Percentiles rank a stretch among this genome's conserved stretches.
phyloP scores from a whole-genome alignment of 37 sponge, comb jelly and placozoan genomes.

The Cladorhizidae sp. region DNA sequence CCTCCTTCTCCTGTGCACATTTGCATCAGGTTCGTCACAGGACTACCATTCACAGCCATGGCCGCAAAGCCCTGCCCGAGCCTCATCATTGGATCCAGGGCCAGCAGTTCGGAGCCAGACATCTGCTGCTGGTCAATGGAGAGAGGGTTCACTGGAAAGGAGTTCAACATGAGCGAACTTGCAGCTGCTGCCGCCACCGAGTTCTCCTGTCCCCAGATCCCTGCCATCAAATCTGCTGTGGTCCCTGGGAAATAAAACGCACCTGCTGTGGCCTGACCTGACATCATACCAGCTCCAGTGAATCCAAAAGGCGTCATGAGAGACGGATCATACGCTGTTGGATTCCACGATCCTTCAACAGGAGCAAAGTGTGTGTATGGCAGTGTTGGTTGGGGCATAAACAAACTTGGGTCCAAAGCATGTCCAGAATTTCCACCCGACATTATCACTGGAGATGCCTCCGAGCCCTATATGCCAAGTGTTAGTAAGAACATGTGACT shows the following conservation, averaged over 20 bases:
- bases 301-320: conserved; percentile 37
- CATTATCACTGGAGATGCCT: background rate
- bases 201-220: conserved; percentile 66
- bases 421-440: background rate
- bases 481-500: background rate
- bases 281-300: conserved; percentile 29
- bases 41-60: conserved; percentile 45
- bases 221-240: conserved; percentile 22
- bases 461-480: background rate
- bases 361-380: conserved; percentile 47
- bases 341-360: conserved; percentile 55
- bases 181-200: background rate
- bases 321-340: conserved; percentile 41
- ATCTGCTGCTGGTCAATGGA: conserved; percentile 46
- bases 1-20: too few relatives aligned
- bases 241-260: conserved; percentile 42
- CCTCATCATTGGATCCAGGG: conserved; percentile 44
- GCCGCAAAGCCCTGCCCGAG: conserved; percentile 47
- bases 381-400: background rate
- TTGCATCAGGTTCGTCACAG: background rate
- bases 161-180: conserved; percentile 39
- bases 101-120: background rate
- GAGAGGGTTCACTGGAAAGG: conserved; percentile 27
- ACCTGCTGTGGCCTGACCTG: conserved; percentile 17
- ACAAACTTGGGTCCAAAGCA: background rate